Conservation (phyloP, 2,888 invertebrate species). For the Catocala sponsa region DNA sequence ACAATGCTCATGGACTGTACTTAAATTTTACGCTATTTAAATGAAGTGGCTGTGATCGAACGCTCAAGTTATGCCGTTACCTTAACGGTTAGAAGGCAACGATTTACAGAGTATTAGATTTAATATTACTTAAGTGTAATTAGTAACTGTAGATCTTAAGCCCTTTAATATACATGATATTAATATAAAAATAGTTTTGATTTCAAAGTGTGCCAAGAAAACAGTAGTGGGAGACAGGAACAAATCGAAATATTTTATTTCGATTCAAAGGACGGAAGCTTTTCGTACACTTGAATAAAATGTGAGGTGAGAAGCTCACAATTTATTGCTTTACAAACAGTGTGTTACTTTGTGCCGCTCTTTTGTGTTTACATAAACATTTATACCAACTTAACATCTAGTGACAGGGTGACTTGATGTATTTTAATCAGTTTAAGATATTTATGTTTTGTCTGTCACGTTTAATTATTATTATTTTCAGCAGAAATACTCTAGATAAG, state of each 20-base stretch:
- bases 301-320: neutral
- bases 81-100: conserved; percentile 63
- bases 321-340: neutral
- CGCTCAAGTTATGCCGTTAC: conserved; percentile 69
- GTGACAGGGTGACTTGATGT: neutral
- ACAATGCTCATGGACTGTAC: conserved; percentile 64
- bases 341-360: too few species aligned
- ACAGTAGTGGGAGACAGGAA: neutral
- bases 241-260: too few species aligned
- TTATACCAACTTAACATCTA: too few species aligned
- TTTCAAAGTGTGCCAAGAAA: conserved; percentile 17
- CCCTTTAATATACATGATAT: conserved; percentile 36
- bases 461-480: too few species aligned
- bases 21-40: conserved; percentile 69
- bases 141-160: conserved; percentile 32
- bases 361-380: too few species aligned
- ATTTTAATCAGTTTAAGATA: too few species aligned
- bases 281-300: conserved; percentile 1
- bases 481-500: too few species aligned
- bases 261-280: too few species aligned
- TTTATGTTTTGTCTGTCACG: too few species aligned
- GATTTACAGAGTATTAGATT: conserved; percentile 67
- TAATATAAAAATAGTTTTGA: conserved; percentile 32
- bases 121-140: conserved; percentile 43
- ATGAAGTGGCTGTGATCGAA: conserved; percentile 84